phyloP scores from a whole-genome alignment of 2,113 vertebrate genomes.

The Lophotis ruficrista region DNA sequence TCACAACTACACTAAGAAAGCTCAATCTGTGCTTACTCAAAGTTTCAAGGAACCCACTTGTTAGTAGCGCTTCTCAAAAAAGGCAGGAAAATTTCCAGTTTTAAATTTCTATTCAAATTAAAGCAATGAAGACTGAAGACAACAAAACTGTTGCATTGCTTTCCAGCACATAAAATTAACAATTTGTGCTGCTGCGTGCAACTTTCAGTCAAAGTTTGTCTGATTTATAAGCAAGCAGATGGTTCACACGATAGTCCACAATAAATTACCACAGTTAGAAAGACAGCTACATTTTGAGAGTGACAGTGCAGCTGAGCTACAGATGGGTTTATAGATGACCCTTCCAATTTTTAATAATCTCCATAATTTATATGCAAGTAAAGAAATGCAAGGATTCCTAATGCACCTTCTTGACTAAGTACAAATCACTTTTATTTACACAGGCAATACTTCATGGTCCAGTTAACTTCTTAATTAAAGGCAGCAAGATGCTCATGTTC shows the following conservation, averaged over 20 bases:
- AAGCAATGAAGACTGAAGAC: slow-evolving; percentile 20
- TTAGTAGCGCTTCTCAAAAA: not conserved
- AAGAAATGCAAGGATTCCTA: slow-evolving; percentile 74
- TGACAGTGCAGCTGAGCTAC: slow-evolving; percentile 58
- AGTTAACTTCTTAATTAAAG: slow-evolving; percentile 90
- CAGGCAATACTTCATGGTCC: slow-evolving; percentile 83
- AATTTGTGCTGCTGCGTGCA: not conserved
- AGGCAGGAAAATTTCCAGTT: not conserved
- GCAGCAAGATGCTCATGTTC: slow-evolving; percentile 80
- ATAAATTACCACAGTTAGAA: slow-evolving; percentile 73
- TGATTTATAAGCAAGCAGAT: slow-evolving; percentile 72
- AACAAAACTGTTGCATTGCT: slow-evolving; percentile 24
- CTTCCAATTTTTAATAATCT: slow-evolving; percentile 76
- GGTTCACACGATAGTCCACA: slow-evolving; percentile 42
- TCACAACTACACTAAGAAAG: not conserved
- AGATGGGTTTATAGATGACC: slow-evolving; percentile 76
- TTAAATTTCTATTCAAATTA: slow-evolving; percentile 33
- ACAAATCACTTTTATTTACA: slow-evolving; percentile 82
- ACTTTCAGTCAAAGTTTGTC: slow-evolving; percentile 62
- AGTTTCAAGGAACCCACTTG: not conserved
- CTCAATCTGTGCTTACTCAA: not conserved
- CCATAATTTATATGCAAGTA: slow-evolving; percentile 71
- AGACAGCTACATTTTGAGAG: slow-evolving; percentile 68
- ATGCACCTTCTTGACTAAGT: slow-evolving; percentile 68
- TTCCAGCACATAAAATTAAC: slow-evolving; percentile 60